Evolutionary conservation across 2,797 vertebrate genomes (phyloP), one percentile per base, ranked within the genome.

Genomic region (Microcaecilia unicolor): DNA sequence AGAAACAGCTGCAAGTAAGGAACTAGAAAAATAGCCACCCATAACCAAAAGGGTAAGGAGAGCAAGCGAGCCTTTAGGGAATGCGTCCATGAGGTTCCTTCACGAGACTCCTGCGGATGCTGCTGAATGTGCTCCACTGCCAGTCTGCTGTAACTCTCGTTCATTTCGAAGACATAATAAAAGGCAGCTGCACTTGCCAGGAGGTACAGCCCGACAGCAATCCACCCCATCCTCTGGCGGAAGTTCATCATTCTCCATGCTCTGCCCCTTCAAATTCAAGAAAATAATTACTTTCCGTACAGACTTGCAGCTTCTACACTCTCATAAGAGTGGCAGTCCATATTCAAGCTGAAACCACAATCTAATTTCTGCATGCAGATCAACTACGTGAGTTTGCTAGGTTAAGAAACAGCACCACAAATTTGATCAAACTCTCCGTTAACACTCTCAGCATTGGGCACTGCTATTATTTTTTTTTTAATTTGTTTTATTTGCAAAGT

Each of bases 161-260:
- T 90, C 22, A 95, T 89, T 72, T 98, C 94, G 83, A 97, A 98
- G 43, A 92, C 61, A 4, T 92, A 96, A 67, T 93, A 95, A 36
- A 90, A 86, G 2, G 61, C 81, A 2, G 86, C 72, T 23, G 86
- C 62, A 18, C 94, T 97, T 40, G 84, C 70, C 58, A 97, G 58
- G 54, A 98, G 69, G 71, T 90, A 97, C 36, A 91, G 41, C 46
- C 82, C 82, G 72, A 98, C 85, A 28, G 88, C 89, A 53, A 97
- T 79, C 94, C 93, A 98, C 45, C 91, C 92, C 90, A 97, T 92
- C 85, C 93, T 76, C 86, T 96, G 93, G 37, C 93, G 92, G 85
- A 98, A 98, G 81, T 95, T 97, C 94, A 97, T 98, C 92, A 95
- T 98, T 90, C 92, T 97, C 94, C 94, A 97, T 98, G 79, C 90